A percentile compares a stretch with the other conserved stretches of the same genome.
Conservation (phyloP, 2,888 invertebrate species). For the Lasioglossum malachurum region DNA sequence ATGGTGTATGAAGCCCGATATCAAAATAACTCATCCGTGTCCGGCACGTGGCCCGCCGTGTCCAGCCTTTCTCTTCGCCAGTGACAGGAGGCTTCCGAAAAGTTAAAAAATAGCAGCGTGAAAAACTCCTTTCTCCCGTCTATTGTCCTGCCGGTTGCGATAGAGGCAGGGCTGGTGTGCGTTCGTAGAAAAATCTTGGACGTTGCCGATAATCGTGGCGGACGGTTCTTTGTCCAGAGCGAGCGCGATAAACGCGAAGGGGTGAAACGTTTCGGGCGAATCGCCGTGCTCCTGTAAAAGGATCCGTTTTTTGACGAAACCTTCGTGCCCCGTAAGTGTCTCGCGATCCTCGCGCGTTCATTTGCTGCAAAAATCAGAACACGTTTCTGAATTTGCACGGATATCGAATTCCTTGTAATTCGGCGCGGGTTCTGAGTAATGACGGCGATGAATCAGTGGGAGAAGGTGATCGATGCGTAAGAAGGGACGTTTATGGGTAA, state of each 20-base stretch:
- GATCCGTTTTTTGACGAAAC: neutral
- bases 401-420: neutral
- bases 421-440: neutral
- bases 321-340: neutral
- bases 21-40: slow-evolving; percentile 80
- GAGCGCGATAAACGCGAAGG: neutral
- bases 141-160: slow-evolving; percentile 66
- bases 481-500: neutral
- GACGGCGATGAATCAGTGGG: neutral
- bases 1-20: slow-evolving; percentile 84
- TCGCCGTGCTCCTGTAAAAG: neutral
- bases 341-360: neutral
- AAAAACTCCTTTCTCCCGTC: slow-evolving; percentile 70
- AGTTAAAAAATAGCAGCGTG: slow-evolving; percentile 69
- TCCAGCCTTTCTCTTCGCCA: slow-evolving; percentile 56
- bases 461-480: neutral
- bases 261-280: neutral
- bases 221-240: slow-evolving; percentile 27
- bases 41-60: slow-evolving; percentile 71
- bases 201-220: slow-evolving; percentile 35
- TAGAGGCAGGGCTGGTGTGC: slow-evolving; percentile 46
- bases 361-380: neutral
- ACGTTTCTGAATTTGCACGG: too few relatives aligned
- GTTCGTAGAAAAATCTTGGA: slow-evolving; percentile 61
- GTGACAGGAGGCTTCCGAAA: slow-evolving; percentile 37